Evolutionary conservation across 1,140 invertebrate genomes (phyloP).

Genomic region (Pogonomyrmex barbatus): DNA sequence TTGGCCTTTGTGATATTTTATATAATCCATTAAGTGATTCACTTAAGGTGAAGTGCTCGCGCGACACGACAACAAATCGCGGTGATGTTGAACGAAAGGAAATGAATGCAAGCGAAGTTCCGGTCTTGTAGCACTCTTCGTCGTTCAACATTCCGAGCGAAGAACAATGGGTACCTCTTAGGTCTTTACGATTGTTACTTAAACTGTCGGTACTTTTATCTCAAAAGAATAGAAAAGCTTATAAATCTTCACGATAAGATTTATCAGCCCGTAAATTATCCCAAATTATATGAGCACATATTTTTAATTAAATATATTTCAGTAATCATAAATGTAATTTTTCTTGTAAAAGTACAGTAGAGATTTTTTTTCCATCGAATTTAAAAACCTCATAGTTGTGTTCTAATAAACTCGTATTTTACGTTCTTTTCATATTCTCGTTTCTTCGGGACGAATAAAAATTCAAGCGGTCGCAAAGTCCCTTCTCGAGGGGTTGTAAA

Average conservation of each 20-base stretch:
- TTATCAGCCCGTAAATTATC: background rate
- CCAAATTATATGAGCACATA: background rate
- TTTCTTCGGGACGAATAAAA: slow-evolving; percentile 2
- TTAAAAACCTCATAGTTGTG: background rate
- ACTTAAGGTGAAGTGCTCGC: background rate
- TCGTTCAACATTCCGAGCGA: slow-evolving; percentile 14
- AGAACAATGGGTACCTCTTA: slow-evolving; percentile 18
- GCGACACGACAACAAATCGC: slow-evolving; percentile 18
- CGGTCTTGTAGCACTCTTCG: slow-evolving; percentile 8
- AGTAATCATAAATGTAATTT: background rate
- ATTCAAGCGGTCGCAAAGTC: background rate
- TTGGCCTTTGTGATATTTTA: background rate
- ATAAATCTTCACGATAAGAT: background rate
- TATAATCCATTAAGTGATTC: slow-evolving; percentile 16
- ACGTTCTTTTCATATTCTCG: background rate
- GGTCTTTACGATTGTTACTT: background rate
- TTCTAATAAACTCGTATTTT: background rate
- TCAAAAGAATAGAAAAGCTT: background rate
- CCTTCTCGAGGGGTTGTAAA: background rate
- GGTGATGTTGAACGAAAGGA: slow-evolving; percentile 22
- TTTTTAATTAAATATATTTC: slow-evolving; percentile 6
- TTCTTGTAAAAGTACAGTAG: background rate
- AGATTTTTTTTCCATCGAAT: background rate
- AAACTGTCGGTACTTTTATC: background rate
- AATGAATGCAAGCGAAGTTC: slow-evolving; percentile 49